Conservation (phyloP, 2,888 invertebrate genomes). For the Drosophila imparisetae region DNA sequence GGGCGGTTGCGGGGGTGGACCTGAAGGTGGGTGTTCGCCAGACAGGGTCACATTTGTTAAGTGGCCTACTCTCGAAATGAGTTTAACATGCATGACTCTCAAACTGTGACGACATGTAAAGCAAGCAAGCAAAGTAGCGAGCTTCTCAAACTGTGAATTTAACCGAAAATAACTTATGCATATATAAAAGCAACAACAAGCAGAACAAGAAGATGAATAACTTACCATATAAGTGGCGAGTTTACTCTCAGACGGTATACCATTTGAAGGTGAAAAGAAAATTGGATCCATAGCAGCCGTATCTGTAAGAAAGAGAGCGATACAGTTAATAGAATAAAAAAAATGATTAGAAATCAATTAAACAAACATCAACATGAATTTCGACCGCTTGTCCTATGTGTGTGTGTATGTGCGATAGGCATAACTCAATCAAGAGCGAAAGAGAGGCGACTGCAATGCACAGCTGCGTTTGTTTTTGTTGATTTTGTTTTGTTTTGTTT, state of each 20-base stretch:
- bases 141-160: conserved; percentile 18
- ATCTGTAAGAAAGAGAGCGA: conserved; percentile 69
- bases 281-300: conserved; percentile 90
- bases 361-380: conserved; percentile 64
- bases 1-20: neutral
- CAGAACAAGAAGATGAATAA: conserved; percentile 19
- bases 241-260: conserved; percentile 93
- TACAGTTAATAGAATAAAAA: conserved; percentile 32
- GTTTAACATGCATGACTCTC: conserved; percentile 17
- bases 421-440: neutral
- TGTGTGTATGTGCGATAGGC: conserved; percentile 5
- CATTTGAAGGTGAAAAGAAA: conserved; percentile 89
- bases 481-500: conserved; percentile 33
- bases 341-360: conserved; percentile 78
- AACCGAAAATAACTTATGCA: conserved; percentile 1
- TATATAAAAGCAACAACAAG: neutral
- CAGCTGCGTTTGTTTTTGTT: conserved; percentile 23
- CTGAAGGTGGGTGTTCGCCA: neutral
- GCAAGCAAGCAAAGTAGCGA: neutral
- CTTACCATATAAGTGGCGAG: conserved; percentile 93
- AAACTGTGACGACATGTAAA: conserved; percentile 21
- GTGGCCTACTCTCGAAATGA: conserved; percentile 17
- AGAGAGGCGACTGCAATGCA: conserved; percentile 15
- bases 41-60: conserved; percentile 28
- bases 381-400: neutral